Evolutionary conservation across 2,113 vertebrate species (phyloP).

Genomic region (Bubalus kerabau): DNA sequence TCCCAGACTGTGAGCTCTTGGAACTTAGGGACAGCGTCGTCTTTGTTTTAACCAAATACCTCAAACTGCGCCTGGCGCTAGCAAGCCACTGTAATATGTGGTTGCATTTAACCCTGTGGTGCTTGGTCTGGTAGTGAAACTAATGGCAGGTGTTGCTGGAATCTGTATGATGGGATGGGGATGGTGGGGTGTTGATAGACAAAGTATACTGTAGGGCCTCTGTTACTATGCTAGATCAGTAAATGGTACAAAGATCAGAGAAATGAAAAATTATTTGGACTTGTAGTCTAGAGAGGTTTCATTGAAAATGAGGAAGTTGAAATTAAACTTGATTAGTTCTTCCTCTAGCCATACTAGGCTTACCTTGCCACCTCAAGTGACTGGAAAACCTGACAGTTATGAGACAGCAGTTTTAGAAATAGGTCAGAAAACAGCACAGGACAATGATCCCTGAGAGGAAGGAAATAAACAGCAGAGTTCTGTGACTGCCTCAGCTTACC

Average conservation of each 20-base stretch:
- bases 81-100: neutral
- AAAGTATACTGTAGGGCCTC: neutral
- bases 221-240: neutral
- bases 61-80: neutral
- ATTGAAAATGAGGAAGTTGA: slow-evolving; percentile 16
- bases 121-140: neutral
- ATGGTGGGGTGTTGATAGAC: neutral
- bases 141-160: neutral
- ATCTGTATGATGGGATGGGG: neutral
- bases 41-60: neutral
- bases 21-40: neutral
- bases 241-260: neutral
- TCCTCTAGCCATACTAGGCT: neutral
- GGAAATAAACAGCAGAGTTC: neutral
- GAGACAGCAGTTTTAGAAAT: slow-evolving; percentile 26
- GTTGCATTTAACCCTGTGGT: neutral
- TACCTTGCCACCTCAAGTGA: neutral
- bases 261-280: neutral
- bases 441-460: neutral
- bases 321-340: neutral
- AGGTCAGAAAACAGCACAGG: neutral
- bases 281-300: neutral
- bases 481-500: neutral
- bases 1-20: neutral
- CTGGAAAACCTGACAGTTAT: neutral